These are phyloP conservation scores for Felis chaus DNA, from an alignment of 2,113 vertebrate genomes.

Conservation along the genomic window DNA sequence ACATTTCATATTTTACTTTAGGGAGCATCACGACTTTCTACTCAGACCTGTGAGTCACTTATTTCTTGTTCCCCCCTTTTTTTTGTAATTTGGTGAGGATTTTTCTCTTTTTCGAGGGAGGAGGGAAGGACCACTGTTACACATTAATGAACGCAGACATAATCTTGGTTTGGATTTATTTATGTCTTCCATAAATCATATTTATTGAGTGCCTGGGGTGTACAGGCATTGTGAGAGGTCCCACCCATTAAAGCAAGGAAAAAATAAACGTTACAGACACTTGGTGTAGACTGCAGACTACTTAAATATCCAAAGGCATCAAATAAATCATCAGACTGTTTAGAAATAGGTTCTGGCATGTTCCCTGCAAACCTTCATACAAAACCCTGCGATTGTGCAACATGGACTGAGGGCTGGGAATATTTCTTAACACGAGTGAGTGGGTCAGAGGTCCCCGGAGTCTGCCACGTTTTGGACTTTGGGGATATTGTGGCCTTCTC, in stretches of 20 bases:
- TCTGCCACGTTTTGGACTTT: background rate
- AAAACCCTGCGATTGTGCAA: background rate
- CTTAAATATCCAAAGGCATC: conserved; percentile 78
- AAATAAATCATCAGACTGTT: conserved; percentile 78
- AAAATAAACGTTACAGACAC: conserved; percentile 78
- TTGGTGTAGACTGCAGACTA: conserved; percentile 73
- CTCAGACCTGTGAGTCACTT: background rate
- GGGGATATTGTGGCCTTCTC: background rate
- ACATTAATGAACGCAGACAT: conserved; percentile 71
- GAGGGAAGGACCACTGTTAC: conserved; percentile 26
- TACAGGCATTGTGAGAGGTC: conserved; percentile 70
- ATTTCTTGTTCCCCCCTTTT: background rate
- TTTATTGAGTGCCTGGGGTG: conserved; percentile 79
- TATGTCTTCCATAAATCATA: conserved; percentile 79
- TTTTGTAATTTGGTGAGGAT: conserved; percentile 53
- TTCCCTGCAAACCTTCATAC: conserved; percentile 50
- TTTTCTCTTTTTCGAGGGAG: conserved; percentile 35
- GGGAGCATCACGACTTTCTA: background rate
- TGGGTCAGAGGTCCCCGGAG: conserved; percentile 8
- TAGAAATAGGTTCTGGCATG: conserved; percentile 63
- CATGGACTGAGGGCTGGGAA: background rate
- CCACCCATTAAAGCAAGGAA: conserved; percentile 74
- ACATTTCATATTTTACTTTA: background rate
- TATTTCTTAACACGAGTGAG: background rate
- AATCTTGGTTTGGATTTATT: conserved; percentile 76